Evolutionary conservation across 2,797 vertebrate species (phyloP), one percentile per base, ranked within the genome.

Genomic region (Sarcoramphus papa): DNA sequence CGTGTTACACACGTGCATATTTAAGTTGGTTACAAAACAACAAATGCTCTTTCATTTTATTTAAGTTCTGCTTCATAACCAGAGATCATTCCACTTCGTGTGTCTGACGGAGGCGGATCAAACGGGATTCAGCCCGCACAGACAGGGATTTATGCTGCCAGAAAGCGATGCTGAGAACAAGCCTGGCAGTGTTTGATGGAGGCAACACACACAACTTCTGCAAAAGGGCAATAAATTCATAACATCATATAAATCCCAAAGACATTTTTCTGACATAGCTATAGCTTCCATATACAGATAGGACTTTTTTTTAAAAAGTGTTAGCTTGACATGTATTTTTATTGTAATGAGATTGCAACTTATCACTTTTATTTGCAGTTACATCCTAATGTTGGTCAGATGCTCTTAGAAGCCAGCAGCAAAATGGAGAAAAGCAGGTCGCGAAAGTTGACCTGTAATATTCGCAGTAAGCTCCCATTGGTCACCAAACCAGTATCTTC

Each of bases 1-100:
- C 28, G 10, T 1, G 2, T 54, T 73, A 40, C 12, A 33, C 33
- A 65, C 0, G 0, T 33, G 24, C 2, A 3, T 51, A 57, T 85
- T 93, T 75, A 88, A 50, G 65, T 51, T 72, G 30, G 14, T 83
- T 86, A 45, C 41, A 69, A 72, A 95, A 22, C 41, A 81, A 54
- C 16, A 84, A 90, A 90, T 48, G 6, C 10, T 69, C 33, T 67
- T 94, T 54, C n/a, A 28, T 90, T 93, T 76, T 64, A 28, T 79
- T 87, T 35, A 78, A 85, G 35, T 86, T 90, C 0, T 0, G 14
- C 73, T 83, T 90, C 33, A 65, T 43, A 85, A 37, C 19, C 48
- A 78, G 65, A 73, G 53, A 65, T 63, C 9, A 57, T 83, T 91
- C 41, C 45, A 54, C 60, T 85, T 91, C 48, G 37, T 1, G 7